Evolutionary conservation across 1,140 invertebrate genomes (phyloP).

Genomic region (Aphelinus atriplicis): DNA sequence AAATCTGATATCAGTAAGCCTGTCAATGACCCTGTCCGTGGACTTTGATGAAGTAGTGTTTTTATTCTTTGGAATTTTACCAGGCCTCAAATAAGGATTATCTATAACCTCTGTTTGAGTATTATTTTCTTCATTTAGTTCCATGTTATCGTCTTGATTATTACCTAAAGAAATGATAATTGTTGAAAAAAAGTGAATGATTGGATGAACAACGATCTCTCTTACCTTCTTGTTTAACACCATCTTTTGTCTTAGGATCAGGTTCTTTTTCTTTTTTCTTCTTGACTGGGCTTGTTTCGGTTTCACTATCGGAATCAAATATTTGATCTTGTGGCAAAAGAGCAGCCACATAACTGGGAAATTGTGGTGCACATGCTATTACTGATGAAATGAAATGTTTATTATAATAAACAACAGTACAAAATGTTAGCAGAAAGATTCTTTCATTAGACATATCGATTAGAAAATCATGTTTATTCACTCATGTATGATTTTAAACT

Average conservation of each 20-base stretch:
- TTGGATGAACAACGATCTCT: background rate
- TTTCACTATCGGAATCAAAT: conserved; percentile 87
- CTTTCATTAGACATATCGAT: background rate
- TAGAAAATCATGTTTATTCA: background rate
- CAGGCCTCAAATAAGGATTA: conserved; percentile 87
- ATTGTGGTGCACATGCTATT: conserved; percentile 85
- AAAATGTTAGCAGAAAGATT: background rate
- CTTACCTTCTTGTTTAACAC: conserved; percentile 43
- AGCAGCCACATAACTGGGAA: conserved; percentile 86
- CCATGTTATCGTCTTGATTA: conserved; percentile 52
- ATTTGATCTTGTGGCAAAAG: conserved; percentile 93
- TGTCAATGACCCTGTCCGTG: too few relatives aligned
- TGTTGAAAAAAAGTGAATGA: conserved; percentile 15
- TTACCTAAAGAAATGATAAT: background rate
- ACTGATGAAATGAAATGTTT: conserved; percentile 70
- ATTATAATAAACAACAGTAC: conserved; percentile 28
- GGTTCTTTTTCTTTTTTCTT: conserved; percentile 68
- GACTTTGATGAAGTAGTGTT: too few relatives aligned
- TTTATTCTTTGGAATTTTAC: conserved; percentile 75
- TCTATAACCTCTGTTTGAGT: conserved; percentile 76
- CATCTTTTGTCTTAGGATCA: conserved; percentile 67
- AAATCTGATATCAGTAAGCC: too few relatives aligned
- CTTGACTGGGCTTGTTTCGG: conserved; percentile 69
- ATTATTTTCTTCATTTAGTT: conserved; percentile 64
- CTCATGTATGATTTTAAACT: too few relatives aligned